Percentiles rank a stretch among this genome's conserved stretches.
Conservation (phyloP, 2,888 invertebrate species). For the Aelia acuminata region DNA sequence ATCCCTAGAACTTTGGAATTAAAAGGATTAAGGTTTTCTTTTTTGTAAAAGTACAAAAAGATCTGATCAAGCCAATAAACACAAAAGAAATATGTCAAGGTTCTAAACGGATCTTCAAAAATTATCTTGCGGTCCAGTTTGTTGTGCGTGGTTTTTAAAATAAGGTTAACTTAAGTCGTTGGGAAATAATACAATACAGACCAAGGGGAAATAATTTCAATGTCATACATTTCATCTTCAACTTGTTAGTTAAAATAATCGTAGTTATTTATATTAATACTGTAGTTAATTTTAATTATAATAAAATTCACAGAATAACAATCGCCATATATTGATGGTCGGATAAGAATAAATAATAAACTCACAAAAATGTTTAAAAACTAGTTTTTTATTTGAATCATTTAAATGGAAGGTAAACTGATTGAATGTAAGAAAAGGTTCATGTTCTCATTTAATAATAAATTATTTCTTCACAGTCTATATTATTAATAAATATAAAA, state of each 20-base stretch:
- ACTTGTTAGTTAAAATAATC: background rate
- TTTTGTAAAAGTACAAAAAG: background rate
- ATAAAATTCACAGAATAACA: too few relatives aligned
- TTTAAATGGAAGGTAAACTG: too few relatives aligned
- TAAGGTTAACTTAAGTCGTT: background rate
- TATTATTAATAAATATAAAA: too few relatives aligned
- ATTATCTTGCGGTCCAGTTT: background rate
- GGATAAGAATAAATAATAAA: too few relatives aligned
- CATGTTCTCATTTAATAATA: too few relatives aligned
- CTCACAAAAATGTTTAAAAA: too few relatives aligned
- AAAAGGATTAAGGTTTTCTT: background rate
- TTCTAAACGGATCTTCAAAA: background rate
- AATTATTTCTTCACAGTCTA: too few relatives aligned
- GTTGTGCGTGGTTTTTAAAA: background rate
- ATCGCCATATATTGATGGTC: too few relatives aligned
- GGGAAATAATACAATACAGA: background rate
- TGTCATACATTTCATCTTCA: background rate
- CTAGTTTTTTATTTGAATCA: too few relatives aligned
- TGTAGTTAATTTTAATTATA: too few relatives aligned
- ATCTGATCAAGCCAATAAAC: background rate
- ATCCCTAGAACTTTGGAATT: background rate
- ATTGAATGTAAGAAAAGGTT: too few relatives aligned
- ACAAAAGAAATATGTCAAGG: background rate
- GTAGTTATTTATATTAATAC: background rate
- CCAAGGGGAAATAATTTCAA: background rate